Conservation (phyloP, 1,140 invertebrate genomes). For the Hylaeus volcanicus region DNA sequence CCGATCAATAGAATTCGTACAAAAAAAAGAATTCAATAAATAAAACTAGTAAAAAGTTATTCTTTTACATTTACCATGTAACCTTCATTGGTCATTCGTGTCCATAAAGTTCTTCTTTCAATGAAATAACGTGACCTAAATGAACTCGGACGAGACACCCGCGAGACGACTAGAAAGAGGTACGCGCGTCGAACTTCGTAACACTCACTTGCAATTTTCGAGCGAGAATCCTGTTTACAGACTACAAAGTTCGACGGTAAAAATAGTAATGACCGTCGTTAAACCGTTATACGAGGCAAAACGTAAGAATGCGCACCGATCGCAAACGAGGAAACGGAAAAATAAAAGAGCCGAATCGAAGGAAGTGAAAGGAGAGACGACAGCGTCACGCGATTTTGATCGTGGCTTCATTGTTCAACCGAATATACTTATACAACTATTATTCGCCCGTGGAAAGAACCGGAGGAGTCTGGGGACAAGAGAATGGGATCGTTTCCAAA, state of each 20-base stretch:
- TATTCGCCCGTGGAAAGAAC: too few species aligned
- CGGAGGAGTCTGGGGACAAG: background rate
- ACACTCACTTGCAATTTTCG: background rate
- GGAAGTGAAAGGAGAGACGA: slow-evolving; percentile 27
- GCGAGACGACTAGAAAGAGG: background rate
- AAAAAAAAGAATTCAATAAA: too few species aligned
- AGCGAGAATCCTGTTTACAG: background rate
- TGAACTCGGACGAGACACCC: background rate
- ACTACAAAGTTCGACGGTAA: background rate
- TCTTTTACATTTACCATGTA: too few species aligned
- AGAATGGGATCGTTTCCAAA: background rate
- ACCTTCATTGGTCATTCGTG: too few species aligned
- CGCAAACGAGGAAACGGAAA: background rate
- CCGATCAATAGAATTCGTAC: too few species aligned
- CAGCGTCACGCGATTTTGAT: slow-evolving; percentile 1
- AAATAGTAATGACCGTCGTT: slow-evolving; percentile 14
- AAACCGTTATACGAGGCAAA: background rate
- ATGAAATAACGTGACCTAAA: too few species aligned
- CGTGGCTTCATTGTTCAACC: background rate
- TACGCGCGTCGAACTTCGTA: background rate
- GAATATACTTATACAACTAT: too few species aligned
- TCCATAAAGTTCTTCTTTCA: too few species aligned
- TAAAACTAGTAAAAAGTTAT: too few species aligned
- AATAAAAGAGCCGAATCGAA: background rate
- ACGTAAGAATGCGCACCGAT: background rate